Base-by-base conservation (phyloP, 2,113 vertebrate species). In the Alaudala cheleensis region DNA sequence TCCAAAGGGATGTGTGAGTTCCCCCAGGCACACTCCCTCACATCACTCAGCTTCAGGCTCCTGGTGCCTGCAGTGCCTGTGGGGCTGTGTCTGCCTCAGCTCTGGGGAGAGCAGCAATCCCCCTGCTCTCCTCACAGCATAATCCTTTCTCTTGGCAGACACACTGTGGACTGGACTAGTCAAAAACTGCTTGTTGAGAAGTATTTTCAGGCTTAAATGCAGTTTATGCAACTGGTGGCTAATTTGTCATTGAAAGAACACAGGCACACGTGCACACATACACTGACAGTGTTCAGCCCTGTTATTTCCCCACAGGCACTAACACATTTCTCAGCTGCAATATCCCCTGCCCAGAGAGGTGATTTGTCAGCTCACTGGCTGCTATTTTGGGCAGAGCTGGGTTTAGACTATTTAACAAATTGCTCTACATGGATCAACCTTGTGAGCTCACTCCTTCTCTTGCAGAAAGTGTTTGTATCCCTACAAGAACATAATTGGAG, bases 331-430 rank as follows among this genome's bases (percentile, higher is more conserved):
- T 95, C 95, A 85, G 79, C 78, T n/a, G 45, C 42, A 70, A 62
- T 91, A 91, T n/a, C 64, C 84, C 85, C 42, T 76, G 76, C 91
- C 92, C 83, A 81, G 60, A 58, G 94, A 95, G 91, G 84, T 51
- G 88, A 96, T 94, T 81, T 90, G 64, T 95, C 91, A 96, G 73
- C 62, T 62, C 67, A n/a, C 73, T 91, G 42, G 91, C 94, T 91
- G 91, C 89, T 97, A 74, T 90, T 95, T 72, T 73, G 70, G 77
- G 78, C 81, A 92, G 84, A 93, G 84, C 73, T 87, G 74, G 33
- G 40, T 65, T 97, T 79, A 65, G 89, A 29, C 74, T 80, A 62
- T 88, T 92, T 91, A 94, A 93, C 81, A 95, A 90, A 95, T 82
- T 80, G 53, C 58, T 91, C 66, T 91, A 47, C 0, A 3, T 58